phyloP scores from a whole-genome alignment of 1,140 invertebrate species.

The Caligus rogercresseyi region DNA sequence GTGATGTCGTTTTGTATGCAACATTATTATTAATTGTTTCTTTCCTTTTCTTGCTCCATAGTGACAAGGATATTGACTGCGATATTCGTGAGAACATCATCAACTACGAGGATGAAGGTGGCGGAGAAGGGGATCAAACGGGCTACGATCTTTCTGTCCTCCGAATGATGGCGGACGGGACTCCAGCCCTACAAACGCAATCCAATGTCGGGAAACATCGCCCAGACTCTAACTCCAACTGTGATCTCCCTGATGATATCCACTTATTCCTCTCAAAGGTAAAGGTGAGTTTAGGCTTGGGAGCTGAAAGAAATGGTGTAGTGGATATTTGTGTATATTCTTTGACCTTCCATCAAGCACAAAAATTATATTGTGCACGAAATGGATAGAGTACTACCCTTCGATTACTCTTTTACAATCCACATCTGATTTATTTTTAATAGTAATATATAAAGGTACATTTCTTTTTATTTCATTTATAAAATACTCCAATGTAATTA shows the following conservation, averaged over 20 bases:
- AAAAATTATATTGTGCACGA: no score
- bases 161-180: slow-evolving; percentile 42
- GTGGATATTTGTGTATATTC: no score
- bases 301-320: no score
- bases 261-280: background rate
- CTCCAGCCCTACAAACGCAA: background rate
- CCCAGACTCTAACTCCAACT: background rate
- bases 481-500: no score
- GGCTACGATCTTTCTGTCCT: slow-evolving; percentile 84
- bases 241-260: background rate
- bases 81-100: slow-evolving; percentile 93
- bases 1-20: no score
- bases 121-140: slow-evolving; percentile 76
- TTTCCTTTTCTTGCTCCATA: slow-evolving; percentile 30
- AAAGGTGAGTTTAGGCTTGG: background rate
- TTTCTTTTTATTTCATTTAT: no score
- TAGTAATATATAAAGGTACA: no score
- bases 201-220: background rate
- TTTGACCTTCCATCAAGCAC: no score
- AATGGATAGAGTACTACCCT: no score
- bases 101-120: slow-evolving; percentile 90
- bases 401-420: no score
- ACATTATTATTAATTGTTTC: slow-evolving; percentile 16
- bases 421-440: no score
- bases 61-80: slow-evolving; percentile 75